Evolutionary conservation across 64 coral and sea anemone genomes (phyloP).

Genomic region (Stichodactyla helianthus): DNA sequence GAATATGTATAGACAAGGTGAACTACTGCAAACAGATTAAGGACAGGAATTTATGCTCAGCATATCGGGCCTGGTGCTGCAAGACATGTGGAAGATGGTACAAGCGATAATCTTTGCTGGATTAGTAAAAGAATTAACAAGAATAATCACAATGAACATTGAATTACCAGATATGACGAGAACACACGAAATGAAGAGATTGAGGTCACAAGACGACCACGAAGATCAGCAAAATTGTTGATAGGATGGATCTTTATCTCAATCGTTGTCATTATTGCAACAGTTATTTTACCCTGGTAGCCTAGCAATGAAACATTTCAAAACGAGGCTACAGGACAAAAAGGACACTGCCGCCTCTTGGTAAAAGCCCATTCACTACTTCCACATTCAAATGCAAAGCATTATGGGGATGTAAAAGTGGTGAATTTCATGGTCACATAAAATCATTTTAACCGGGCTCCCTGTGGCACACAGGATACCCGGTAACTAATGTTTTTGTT

Average conservation of each 20-base stretch:
- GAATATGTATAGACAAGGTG: slow-evolving; percentile 29
- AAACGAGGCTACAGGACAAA: not conserved
- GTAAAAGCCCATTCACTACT: too few species aligned
- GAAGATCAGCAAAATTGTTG: too few species aligned
- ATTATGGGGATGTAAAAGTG: too few species aligned
- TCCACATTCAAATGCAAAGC: not conserved
- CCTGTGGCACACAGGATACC: not conserved
- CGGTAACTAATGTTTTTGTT: not conserved
- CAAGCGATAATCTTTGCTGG: not conserved
- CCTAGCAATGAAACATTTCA: not conserved
- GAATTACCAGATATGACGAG: too few species aligned
- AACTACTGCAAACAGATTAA: slow-evolving; percentile 48
- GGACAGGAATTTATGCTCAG: slow-evolving; percentile 33
- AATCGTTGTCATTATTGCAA: too few species aligned
- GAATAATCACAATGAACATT: not conserved
- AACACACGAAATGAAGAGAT: too few species aligned
- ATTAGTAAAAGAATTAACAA: not conserved
- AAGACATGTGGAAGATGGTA: slow-evolving; percentile 34
- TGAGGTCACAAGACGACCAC: too few species aligned
- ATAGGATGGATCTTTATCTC: too few species aligned
- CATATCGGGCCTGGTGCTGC: slow-evolving; percentile 47
- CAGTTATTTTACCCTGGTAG: not conserved
- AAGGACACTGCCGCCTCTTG: not conserved
- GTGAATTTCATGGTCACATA: not conserved
- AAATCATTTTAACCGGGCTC: slow-evolving; percentile 2